Evolutionary conservation across 2,888 invertebrate species (phyloP), one percentile per base, ranked within the genome.

Genomic region (Apoda limacodes): DNA sequence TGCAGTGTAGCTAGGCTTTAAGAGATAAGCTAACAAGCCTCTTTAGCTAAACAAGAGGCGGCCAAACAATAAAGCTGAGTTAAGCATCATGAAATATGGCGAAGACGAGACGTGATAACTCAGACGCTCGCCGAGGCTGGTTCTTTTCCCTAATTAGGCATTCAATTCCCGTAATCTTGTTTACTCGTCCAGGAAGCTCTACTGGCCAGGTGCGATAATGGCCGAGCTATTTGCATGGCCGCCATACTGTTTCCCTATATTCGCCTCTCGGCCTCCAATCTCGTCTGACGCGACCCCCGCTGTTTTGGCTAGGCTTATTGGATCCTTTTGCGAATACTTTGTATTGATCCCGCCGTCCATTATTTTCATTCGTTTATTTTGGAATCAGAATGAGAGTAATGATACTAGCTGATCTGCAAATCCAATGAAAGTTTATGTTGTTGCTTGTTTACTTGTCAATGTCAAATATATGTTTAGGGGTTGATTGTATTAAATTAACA

Each of bases 131-230:
- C 56, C 54, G 55, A 55, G 60, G 59, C 57, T 60, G 69, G 70
- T 75, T 76, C 72, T 78, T 78, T 78, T 78, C 62, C 66, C 74
- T 78, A 76, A 80, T 80, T 78, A 80, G 78, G 70, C 72, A 78
- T 78, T 80, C 80, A 72, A 75, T 78, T 74, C 76, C 69, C 78
- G 78, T 78, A 78, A 76, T 78, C 74, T 78, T 80, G 78, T 78
- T 78, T 75, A 74, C 76, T 71, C 69, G 75, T 56, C 62, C 69
- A 60, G 52, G 57, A 55, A 59, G 61, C 60, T 57, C 59, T 17
- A 7, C 74, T 71, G 75, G 65, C 74, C 80, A 78, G 80, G 80
- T 80, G 80, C 74, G 78, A 78, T 80, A 80, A 80, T 80, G 74
- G 80, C 69, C 66, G 67, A 60, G 74, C 69, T 76, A 80, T 80